phyloP scores from a whole-genome alignment of 2,113 vertebrate genomes.

The Gambusia holbrooki region DNA sequence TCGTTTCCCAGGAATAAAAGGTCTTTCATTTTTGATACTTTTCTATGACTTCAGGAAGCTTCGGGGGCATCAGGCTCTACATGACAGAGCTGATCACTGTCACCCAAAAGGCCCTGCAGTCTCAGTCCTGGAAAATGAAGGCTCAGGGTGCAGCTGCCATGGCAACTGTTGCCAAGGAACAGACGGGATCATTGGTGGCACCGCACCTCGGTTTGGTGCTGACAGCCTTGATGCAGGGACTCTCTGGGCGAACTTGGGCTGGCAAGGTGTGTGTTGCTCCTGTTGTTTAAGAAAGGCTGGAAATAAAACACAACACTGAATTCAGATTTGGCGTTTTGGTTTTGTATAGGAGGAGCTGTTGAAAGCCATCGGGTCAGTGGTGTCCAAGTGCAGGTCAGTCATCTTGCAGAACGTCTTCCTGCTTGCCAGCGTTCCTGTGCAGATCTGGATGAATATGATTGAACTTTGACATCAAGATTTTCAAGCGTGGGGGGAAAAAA shows the following conservation, averaged over 20 bases:
- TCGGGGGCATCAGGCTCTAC: slow-evolving; percentile 94
- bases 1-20: background rate
- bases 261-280: slow-evolving; percentile 87
- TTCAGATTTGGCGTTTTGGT: background rate
- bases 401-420: background rate
- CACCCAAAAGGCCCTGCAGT: slow-evolving; percentile 94
- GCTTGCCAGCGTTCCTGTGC: background rate
- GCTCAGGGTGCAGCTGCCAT: slow-evolving; percentile 96
- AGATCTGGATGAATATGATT: background rate
- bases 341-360: slow-evolving; percentile 90
- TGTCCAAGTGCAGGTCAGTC: slow-evolving; percentile 88
- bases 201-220: slow-evolving; percentile 93
- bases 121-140: slow-evolving; percentile 99
- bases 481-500: too few relatives aligned
- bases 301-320: background rate
- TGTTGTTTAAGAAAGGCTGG: background rate
- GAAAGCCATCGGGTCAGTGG: slow-evolving; percentile 91
- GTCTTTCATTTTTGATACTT: background rate
- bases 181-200: slow-evolving; percentile 88
- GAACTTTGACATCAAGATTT: background rate
- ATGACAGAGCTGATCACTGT: slow-evolving; percentile 93
- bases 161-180: slow-evolving; percentile 93
- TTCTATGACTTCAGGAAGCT: slow-evolving; percentile 81
- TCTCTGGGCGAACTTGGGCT: slow-evolving; percentile 92
- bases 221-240: slow-evolving; percentile 87